phyloP scores from a whole-genome alignment of 1,140 invertebrate genomes.

The Anagrus nilaparvatae region DNA sequence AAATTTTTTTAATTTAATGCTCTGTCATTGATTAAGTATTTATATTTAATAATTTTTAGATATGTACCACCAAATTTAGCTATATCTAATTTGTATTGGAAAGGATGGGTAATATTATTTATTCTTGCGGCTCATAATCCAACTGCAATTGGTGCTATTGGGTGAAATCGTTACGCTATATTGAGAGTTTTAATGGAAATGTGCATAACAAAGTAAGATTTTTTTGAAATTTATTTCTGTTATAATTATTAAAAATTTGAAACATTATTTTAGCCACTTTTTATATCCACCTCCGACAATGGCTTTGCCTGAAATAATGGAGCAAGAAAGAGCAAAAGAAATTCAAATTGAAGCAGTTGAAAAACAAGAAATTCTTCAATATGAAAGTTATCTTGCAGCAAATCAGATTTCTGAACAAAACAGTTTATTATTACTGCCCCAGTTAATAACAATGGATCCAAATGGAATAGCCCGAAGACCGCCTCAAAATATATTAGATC shows the following conservation, averaged over 20 bases:
- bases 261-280: slow-evolving; percentile 56
- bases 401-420: slow-evolving; percentile 86
- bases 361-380: slow-evolving; percentile 78
- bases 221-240: no score
- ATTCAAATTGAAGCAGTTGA: slow-evolving; percentile 62
- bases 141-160: slow-evolving; percentile 68
- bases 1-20: no score
- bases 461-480: slow-evolving; percentile 70
- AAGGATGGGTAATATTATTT: slow-evolving; percentile 82
- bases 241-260: no score
- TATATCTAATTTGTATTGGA: slow-evolving; percentile 88
- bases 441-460: slow-evolving; percentile 70
- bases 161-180: slow-evolving; percentile 88
- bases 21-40: no score
- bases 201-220: slow-evolving; percentile 90
- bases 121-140: slow-evolving; percentile 91
- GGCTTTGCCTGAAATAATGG: slow-evolving; percentile 48
- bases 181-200: slow-evolving; percentile 89
- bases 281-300: slow-evolving; percentile 66
- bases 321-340: slow-evolving; percentile 53
- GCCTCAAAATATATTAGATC: slow-evolving; percentile 64
- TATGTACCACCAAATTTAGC: slow-evolving; percentile 83
- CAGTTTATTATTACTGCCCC: slow-evolving; percentile 75
- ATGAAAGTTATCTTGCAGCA: slow-evolving; percentile 86
- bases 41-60: no score